Conservation (phyloP, 2,797 vertebrate species). For the Cyprinodon diabolis region DNA sequence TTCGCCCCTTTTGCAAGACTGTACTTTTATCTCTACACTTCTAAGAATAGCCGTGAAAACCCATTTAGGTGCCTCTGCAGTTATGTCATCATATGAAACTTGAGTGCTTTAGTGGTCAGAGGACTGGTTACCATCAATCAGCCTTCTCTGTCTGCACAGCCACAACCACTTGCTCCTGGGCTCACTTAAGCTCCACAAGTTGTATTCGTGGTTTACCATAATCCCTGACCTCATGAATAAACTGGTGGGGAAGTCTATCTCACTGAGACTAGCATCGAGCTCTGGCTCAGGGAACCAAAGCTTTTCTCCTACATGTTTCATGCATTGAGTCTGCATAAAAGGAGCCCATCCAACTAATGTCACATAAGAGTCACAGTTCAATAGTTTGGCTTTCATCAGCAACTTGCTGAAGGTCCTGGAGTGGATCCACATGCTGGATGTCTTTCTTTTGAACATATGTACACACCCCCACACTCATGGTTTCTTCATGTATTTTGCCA, state of each 20-base stretch:
- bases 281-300: constrained; percentile 3
- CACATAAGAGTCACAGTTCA: constrained; percentile 33
- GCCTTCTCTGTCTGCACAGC: constrained; percentile 6
- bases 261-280: constrained; percentile 5
- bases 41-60: neutral
- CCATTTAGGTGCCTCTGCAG: neutral
- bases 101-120: constrained; percentile 15
- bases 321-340: neutral
- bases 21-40: neutral
- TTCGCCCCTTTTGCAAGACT: neutral
- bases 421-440: constrained; percentile 52
- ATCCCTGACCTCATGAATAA: constrained; percentile 31
- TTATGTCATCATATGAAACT: neutral
- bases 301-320: constrained; percentile 23
- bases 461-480: neutral
- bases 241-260: constrained; percentile 9
- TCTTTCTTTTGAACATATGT: constrained; percentile 14
- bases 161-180: constrained; percentile 17
- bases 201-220: constrained; percentile 40
- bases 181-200: constrained; percentile 19
- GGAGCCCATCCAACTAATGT: constrained; percentile 9
- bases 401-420: constrained; percentile 56
- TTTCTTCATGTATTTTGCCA: constrained; percentile 26
- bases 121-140: constrained; percentile 18
- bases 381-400: constrained; percentile 55